phyloP scores from a whole-genome alignment of 2,888 invertebrate species.

The Drosophila macrospina region DNA sequence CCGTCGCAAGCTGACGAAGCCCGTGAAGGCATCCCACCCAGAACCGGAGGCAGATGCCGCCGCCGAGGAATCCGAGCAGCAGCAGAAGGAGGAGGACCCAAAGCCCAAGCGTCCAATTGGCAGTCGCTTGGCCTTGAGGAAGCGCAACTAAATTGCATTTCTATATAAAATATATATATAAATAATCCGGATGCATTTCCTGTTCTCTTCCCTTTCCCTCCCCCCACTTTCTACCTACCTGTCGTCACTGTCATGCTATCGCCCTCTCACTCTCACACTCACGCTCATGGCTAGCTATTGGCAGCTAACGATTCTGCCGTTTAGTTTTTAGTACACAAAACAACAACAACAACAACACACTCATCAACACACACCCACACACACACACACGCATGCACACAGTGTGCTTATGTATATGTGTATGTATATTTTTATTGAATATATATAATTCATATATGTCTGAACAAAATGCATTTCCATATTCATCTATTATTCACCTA shows the following conservation, averaged over 20 bases:
- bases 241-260: conserved; percentile 3
- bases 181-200: conserved; percentile 14
- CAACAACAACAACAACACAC: background rate
- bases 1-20: conserved; percentile 81
- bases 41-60: conserved; percentile 75
- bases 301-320: conserved; percentile 72
- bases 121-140: conserved; percentile 82
- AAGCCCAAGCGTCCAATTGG: conserved; percentile 81
- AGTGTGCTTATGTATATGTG: conserved; percentile 40
- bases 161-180: conserved; percentile 14
- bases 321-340: conserved; percentile 73
- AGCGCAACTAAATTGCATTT: conserved; percentile 77
- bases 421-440: conserved; percentile 52
- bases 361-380: conserved; percentile 32
- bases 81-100: conserved; percentile 82
- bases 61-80: conserved; percentile 81
- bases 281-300: conserved; percentile 74
- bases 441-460: conserved; percentile 43
- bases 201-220: background rate
- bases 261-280: conserved; percentile 24
- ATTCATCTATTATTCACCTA: conserved; percentile 37
- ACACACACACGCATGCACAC: conserved; percentile 21
- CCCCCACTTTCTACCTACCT: background rate
- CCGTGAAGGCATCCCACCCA: conserved; percentile 70
- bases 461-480: conserved; percentile 23